Evolutionary conservation across 2,888 invertebrate genomes (phyloP), one percentile per base, ranked within the genome.

Genomic region (Amphipoea oculea): DNA sequence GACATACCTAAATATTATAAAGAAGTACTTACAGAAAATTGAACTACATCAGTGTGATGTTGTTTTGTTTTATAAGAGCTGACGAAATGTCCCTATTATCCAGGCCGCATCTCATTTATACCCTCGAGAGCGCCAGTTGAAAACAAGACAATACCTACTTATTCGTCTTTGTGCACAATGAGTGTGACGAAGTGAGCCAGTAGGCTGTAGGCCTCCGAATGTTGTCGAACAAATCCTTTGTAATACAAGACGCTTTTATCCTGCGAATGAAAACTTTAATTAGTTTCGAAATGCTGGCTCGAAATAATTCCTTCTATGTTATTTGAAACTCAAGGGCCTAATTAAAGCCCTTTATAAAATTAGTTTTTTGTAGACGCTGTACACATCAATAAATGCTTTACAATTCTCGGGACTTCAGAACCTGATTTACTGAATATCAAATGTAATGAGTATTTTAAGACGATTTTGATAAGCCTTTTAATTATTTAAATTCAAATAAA

Each of bases 241-340:
- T 93, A 93, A 93, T 91, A 90, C 88, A 90, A 94, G 80, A 88
- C 89, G 91, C 88, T 86, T 92, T 92, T 89, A 88, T 91, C 90
- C 88, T 91, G 87, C 91, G 92, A 93, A 93, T 93, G 93, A 92
- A 95, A 95, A 94, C 95, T 95, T 95, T 92, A 94, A 95, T 95
- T 95, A 94, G 92, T 93, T 92, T 89, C 84, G 76, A 89, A 92
- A 91, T 86, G 88, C 88, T 83, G 85, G 81, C 85, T 86, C 73
- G 74, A 83, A 91, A 88, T 90, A 89, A 91, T 91, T 89, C 71
- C 85, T 89, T 88, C 84, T 76, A 82, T 85, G 85, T 87, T 86
- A 82, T 90, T 88, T 84, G 82, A 87, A 90, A 90, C 90, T 89
- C 83, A 75, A 86, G 88, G 79, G 83, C 80, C 79, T 83, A 85